A percentile compares a stretch with the other conserved stretches of the same genome.
These are phyloP conservation scores for Drosophila prosaltans DNA, from an alignment of 1,140 invertebrate genomes.

Conservation along the genomic window DNA sequence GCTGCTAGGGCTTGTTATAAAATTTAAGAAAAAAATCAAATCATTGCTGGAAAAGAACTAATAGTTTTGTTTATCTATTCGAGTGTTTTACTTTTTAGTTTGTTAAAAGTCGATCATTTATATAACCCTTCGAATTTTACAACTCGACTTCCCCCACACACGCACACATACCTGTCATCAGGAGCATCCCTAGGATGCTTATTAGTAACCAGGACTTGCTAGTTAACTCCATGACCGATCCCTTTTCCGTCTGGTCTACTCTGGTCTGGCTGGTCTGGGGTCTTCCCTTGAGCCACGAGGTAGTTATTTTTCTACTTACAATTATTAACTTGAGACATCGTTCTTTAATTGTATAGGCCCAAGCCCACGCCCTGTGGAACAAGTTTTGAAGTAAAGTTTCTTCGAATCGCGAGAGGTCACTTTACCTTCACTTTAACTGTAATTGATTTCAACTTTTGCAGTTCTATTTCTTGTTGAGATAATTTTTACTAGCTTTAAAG, in stretches of 20 bases:
- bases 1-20: conserved; percentile 70
- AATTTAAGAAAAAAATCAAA: conserved; percentile 83
- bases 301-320: neutral
- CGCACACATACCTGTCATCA: conserved; percentile 69
- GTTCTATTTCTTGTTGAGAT: conserved; percentile 33
- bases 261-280: conserved; percentile 20
- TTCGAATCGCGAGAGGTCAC: neutral
- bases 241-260: conserved; percentile 8
- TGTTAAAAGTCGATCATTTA: conserved; percentile 42
- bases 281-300: neutral
- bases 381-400: neutral
- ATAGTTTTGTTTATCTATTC: conserved; percentile 39
- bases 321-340: neutral
- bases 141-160: conserved; percentile 20
- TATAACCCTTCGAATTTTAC: conserved; percentile 47
- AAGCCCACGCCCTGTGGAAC: neutral
- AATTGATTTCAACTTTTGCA: neutral
- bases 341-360: neutral
- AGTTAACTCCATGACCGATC: conserved; percentile 46
- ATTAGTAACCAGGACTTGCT: conserved; percentile 53
- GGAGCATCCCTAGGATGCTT: conserved; percentile 57
- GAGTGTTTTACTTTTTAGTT: conserved; percentile 8
- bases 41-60: conserved; percentile 77
- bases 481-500: conserved; percentile 19
- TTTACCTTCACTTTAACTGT: neutral